Evolutionary conservation across 2,113 vertebrate species (phyloP).

Genomic region (Marmota monax): DNA sequence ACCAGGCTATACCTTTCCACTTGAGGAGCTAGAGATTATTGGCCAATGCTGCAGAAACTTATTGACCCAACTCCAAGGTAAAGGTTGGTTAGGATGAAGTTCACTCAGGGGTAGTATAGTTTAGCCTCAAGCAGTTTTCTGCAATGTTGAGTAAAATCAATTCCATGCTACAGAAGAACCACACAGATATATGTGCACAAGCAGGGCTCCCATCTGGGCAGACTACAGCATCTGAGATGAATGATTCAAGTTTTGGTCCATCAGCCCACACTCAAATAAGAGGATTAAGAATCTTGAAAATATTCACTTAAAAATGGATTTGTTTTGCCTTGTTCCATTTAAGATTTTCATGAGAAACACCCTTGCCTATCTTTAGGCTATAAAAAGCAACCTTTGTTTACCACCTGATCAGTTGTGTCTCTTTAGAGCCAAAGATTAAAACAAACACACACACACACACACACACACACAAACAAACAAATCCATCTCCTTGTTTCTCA

Average conservation of each 20-base stretch:
- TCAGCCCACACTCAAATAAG: background rate
- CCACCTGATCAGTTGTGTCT: background rate
- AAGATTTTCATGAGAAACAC: background rate
- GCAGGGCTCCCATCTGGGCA: background rate
- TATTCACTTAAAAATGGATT: background rate
- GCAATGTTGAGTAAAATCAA: background rate
- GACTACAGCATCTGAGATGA: background rate
- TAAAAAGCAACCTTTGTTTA: background rate
- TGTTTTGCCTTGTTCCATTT: background rate
- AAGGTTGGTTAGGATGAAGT: background rate
- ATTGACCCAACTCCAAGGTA: accelerated
- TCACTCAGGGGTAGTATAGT: background rate
- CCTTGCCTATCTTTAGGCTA: background rate
- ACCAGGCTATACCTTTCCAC: background rate
- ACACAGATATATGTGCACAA: background rate
- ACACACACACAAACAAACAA: too few relatives aligned
- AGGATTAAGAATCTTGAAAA: background rate
- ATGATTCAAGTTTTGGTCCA: background rate
- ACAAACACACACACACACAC: too few relatives aligned
- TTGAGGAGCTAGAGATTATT: background rate
- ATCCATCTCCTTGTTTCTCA: background rate
- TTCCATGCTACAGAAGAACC: background rate
- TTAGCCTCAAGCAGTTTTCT: background rate
- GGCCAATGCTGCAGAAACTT: background rate
- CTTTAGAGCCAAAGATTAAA: background rate